Evolutionary conservation across 2,113 vertebrate species (phyloP), one percentile per base, ranked within the genome.

Genomic region (Odocoileus hemionus): DNA sequence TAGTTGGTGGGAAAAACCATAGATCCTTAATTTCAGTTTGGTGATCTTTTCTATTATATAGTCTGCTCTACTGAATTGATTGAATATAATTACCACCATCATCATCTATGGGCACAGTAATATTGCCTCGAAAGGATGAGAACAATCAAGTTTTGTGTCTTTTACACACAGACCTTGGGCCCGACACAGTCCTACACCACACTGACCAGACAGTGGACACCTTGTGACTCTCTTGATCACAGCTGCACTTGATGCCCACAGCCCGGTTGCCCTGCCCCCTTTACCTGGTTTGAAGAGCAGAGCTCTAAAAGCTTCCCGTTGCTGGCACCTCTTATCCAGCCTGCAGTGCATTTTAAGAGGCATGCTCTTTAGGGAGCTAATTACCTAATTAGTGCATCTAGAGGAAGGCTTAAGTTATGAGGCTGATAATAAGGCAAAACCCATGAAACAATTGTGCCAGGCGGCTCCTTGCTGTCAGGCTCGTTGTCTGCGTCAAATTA

Each of bases 341-440:
- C 86, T 10, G 60, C 50, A 12, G 86, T 85, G 82, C 21, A 1
- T 61, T 84, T 86, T 76, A 90, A 96, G 96, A 95, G 84, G 86
- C 92, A 26, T 4, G 50, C 89, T 98, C 98, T 98, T 97, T 84
- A 84, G 97, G 95, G 96, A 97, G 91, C 97, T 97, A 97, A 98
- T 97, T 97, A 97, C 84, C 97, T 95, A 96, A 98, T 98, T 97
- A 98, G 95, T 28, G 80, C 92, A 92, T 96, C 94, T 61, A 95
- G 95, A 96, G 96, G 84, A 95, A 97, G 74, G 86, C 93, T 83
- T 83, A 95, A 58, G 94, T 88, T 97, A 89, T 4, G 83, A 97
- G 78, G 95, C 94, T 74, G 87, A 94, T 87, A 79, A 89, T 86
- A 93, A 97, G 94, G 95, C 96, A 97, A 33, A 94, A 87, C 79